Evolutionary conservation across 2,888 invertebrate genomes (phyloP), one percentile per base, ranked within the genome.

Genomic region (Meloe dianella): DNA sequence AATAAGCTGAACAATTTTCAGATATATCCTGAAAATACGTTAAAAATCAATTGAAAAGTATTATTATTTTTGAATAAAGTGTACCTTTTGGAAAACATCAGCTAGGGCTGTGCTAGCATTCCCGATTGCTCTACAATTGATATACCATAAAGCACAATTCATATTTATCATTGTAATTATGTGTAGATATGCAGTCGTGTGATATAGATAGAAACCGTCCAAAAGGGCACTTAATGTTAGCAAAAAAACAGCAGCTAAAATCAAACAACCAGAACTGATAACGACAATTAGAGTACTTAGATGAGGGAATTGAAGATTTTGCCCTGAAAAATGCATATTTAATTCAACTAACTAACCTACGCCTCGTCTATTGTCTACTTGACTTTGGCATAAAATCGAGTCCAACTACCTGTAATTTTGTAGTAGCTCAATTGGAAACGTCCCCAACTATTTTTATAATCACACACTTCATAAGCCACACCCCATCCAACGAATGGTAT

Each of bases 111-210:
- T 76, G 68, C 84, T 84, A 0, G 90, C 90, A 51, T 88, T 87
- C 75, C 88, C 89, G 65, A 90, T 89, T 2, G 88, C 90, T 75
- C 88, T 86, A 67, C 89, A 90, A 78, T 90, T 91, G 63, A 90
- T 90, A 74, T 89, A 90, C 90, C 90, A 90, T 2, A 91, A 83
- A 0, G 90, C 89, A 69, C 89, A 90, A 77, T 90, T 90, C 91
- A 91, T 91, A 74, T 91, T 91, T 60, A 90, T 89, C 89, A 90
- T 90, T 0, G 87, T 90, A 35, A 90, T 88, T 57, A 90, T 90
- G 73, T 91, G 91, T 75, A 87, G 87, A 76, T 89, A 89, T 0
- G 88, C 89, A 1, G 82, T 81, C 0, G 90, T 90, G 73, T 90
- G 90, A 76, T 87, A 86, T 12, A 90, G 77, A 3, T 88, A 86